Evolutionary conservation across 2,888 invertebrate species (phyloP), one percentile per base, ranked within the genome.

Genomic region (Mamestra brassicae): DNA sequence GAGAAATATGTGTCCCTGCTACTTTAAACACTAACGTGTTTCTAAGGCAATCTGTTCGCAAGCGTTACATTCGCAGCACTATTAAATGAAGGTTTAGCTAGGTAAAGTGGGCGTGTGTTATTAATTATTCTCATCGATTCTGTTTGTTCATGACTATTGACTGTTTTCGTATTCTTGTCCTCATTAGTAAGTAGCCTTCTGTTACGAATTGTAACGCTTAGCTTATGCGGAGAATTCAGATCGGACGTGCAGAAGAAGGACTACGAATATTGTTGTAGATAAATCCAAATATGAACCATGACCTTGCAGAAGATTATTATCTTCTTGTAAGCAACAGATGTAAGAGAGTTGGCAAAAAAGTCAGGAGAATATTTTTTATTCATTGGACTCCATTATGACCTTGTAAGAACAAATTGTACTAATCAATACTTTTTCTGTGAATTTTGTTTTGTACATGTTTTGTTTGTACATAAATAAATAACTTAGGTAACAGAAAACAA

Each of bases 81-180:
- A 60, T 47, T 38, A 52, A 15, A 67, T 50, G 7, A 50, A 58
- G 57, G 63, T 55, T 36, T n/a, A n/a, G 76, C 26, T 58, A 67
- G 57, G 54, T 54, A 26, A 36, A 67, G 15, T 76, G 58, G 78
- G 67, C 66, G 63, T 54, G 54, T 62, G 26, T 52, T 38, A 45
- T 54, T 57, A 63, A 67, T 64, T 55, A 75, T n/a, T 36, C 52
- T 52, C 57, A 67, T 67, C 17, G 36, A 76, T 67, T 66, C 4
- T 17, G 38, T 55, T 77, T 42, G 45, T 4, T 38, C n/a, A 17
- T 11, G n/a, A 34, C 4, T 58, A 2, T 13, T 11, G n/a, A 34
- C 4, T 58, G 4, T 13, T 52, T 38, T 4, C 2, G 17, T 36
- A 52, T 6, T 11, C 3, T 45, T 38, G n/a, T 34, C 42, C 17